Base-by-base conservation (phyloP, 2,797 vertebrate genomes). In the Lagocephalus sceleratus region DNA sequence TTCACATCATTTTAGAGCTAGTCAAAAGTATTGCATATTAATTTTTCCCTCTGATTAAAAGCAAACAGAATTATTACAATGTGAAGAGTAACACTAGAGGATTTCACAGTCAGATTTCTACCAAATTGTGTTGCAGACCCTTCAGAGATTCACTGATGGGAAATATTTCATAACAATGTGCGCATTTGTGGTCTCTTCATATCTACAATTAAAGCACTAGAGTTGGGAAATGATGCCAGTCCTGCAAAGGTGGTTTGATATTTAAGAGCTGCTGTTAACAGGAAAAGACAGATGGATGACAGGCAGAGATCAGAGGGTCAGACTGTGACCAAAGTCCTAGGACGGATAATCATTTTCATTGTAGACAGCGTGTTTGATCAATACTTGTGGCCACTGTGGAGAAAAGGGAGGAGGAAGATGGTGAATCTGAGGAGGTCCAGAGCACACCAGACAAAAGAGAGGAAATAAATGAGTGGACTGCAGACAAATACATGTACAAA, bases 1-100 rank as follows among this genome's bases (percentile, higher is more conserved):
- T 54, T 58, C 57, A 57, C 58, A 63, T 44, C 59, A 65, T 62
- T 60, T 71, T 66, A 69, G 56, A 71, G 60, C 55, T 64, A 71
- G 66, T 48, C 66, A 50, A 66, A 58, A 79, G 63, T 69, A 76
- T 74, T 56, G 64, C 66, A 62, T 71, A 73, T 71, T 80, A 84
- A 85, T 85, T 66, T 51, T 60, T 72, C 20, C 23, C 50, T 75
- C 67, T 85, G 81, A 87, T 87, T 82, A 85, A 86, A 84, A 66
- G 64, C 76, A 85, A 84, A 81, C 76, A 66, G 10, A 66, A 67
- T 45, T 71, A 81, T 76, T 67, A 66, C 65, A 61, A 54, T 40
- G 61, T 67, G 68, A 64, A 23, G 25, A 59, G 61, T 48, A 61
- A 35, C 42, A n/a, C n/a, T n/a, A 64, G 48, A 44, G 62, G 48